These are phyloP conservation scores for Microctenopoma lineatum DNA, from an alignment of 2,797 vertebrate species.

Conservation along the genomic window DNA sequence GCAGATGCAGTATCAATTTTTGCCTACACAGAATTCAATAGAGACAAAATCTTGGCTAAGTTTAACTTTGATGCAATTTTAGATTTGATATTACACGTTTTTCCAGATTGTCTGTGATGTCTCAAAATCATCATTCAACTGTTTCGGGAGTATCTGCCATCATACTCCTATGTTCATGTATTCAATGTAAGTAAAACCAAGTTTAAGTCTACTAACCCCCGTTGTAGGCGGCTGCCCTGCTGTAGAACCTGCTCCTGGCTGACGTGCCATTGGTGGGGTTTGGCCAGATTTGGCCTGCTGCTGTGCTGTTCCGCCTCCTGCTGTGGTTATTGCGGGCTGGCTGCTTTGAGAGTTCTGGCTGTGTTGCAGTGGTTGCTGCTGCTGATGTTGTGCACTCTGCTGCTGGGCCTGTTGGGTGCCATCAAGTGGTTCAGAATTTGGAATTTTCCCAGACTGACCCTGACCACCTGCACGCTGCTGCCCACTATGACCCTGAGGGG, in stretches of 20 bases:
- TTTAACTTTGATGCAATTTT: background rate
- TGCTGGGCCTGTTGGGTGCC: conserved; percentile 65
- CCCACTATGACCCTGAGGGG: conserved; percentile 70
- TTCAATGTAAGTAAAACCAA: background rate
- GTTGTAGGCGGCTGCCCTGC: conserved; percentile 78
- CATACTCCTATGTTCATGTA: background rate
- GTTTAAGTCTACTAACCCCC: conserved; percentile 79
- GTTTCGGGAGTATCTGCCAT: too few species aligned
- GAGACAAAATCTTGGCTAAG: conserved; percentile 10
- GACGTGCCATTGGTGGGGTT: conserved; percentile 73
- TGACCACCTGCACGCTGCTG: conserved; percentile 78
- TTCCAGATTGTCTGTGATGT: background rate
- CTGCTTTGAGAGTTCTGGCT: conserved; percentile 68
- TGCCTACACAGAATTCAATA: conserved; percentile 73
- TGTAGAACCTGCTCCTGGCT: conserved; percentile 74
- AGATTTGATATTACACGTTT: background rate
- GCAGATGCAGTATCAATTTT: conserved; percentile 84
- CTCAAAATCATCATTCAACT: too few species aligned
- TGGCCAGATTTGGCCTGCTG: conserved; percentile 79
- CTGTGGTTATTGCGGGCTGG: conserved; percentile 68
- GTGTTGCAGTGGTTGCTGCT: conserved; percentile 76
- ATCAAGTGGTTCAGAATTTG: conserved; percentile 77
- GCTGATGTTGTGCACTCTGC: conserved; percentile 64
- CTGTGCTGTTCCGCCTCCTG: conserved; percentile 71
- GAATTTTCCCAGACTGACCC: conserved; percentile 73